phyloP scores from a whole-genome alignment of 2,888 invertebrate genomes.

The Ennomos fuscantarius region DNA sequence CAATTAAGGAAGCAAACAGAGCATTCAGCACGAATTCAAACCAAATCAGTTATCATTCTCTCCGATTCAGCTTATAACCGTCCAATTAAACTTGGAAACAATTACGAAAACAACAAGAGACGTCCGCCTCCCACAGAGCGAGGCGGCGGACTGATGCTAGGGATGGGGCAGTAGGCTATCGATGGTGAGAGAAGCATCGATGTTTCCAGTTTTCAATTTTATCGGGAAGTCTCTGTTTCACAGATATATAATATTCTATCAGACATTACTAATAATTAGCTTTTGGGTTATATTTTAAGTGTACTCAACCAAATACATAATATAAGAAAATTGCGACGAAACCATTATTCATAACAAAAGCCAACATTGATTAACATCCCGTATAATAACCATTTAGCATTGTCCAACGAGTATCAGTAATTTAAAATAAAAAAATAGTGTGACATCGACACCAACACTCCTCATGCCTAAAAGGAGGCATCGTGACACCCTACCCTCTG shows the following conservation, averaged over 20 bases:
- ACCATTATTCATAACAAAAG: no score
- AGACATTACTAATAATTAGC: no score
- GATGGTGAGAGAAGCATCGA: conserved; percentile 1
- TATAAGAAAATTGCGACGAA: no score
- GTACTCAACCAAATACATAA: no score
- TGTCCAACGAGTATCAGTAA: no score
- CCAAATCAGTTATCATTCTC: conserved; percentile 30
- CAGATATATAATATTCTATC: no score
- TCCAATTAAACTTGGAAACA: conserved; percentile 37
- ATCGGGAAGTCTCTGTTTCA: background rate
- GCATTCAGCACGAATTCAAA: conserved; percentile 21
- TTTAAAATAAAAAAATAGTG: background rate
- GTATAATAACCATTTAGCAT: no score
- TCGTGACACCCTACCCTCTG: conserved; percentile 18
- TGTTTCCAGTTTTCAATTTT: background rate
- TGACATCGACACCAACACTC: background rate
- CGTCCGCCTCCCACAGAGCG: conserved; percentile 30
- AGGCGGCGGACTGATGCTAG: conserved; percentile 34
- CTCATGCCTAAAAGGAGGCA: conserved; percentile 22
- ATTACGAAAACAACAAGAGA: conserved; percentile 32
- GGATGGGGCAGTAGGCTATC: conserved; percentile 7
- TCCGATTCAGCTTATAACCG: conserved; percentile 21
- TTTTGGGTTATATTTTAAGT: no score
- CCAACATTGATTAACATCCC: no score
- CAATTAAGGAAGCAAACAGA: conserved; percentile 22